These are phyloP conservation scores for Barnardius zonarius DNA, from an alignment of 2,113 vertebrate species.

Conservation along the genomic window DNA sequence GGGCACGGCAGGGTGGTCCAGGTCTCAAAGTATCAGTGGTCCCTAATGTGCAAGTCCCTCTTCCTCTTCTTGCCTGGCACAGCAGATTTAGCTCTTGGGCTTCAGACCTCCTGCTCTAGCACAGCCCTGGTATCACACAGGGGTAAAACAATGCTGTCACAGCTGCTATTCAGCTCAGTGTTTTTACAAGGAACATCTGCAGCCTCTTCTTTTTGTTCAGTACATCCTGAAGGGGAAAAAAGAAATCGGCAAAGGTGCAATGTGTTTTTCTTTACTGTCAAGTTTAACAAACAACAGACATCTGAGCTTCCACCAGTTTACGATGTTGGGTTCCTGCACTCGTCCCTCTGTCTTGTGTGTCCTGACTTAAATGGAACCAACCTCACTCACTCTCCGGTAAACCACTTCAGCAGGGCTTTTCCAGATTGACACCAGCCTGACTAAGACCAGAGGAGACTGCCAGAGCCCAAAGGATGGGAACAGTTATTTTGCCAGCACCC, in stretches of 20 bases:
- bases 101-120: not conserved
- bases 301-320: not conserved
- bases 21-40: not conserved
- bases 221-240: not conserved
- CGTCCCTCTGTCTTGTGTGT: not conserved
- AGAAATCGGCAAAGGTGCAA: not conserved
- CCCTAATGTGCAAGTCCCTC: not conserved
- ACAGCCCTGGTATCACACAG: not conserved
- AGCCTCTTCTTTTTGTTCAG: not conserved
- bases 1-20: not conserved
- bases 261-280: not conserved
- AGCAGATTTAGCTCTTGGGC: not conserved
- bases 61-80: not conserved
- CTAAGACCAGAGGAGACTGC: not conserved
- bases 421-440: not conserved
- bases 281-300: not conserved
- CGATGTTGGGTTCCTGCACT: not conserved
- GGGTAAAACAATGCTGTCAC: not conserved
- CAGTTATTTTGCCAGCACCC: slow-evolving; percentile 19
- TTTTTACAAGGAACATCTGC: not conserved
- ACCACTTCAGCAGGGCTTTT: not conserved
- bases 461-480: slow-evolving; percentile 34
- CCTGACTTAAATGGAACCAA: not conserved
- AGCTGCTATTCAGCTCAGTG: not conserved
- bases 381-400: not conserved